A percentile compares a stretch with the other conserved stretches of the same genome.
Conservation (phyloP, 2,888 invertebrate genomes). For the Drosophila parthenogenetica region DNA sequence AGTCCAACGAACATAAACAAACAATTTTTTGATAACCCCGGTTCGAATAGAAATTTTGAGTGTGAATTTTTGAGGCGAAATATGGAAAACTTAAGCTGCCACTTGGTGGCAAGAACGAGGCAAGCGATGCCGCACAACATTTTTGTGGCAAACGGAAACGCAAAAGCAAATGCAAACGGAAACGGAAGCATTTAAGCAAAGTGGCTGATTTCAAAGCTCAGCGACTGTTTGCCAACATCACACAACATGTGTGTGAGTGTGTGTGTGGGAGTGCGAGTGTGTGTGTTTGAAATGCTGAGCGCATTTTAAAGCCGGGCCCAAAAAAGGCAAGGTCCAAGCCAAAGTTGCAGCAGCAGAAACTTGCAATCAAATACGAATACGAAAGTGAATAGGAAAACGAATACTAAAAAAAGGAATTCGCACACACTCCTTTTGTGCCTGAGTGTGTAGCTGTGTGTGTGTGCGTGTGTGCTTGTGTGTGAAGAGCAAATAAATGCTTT, state of each 20-base stretch:
- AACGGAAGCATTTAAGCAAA: conserved; percentile 68
- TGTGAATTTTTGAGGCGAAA: conserved; percentile 30
- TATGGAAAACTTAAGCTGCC: conserved; percentile 48
- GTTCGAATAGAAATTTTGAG: conserved; percentile 3
- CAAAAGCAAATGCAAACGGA: conserved; percentile 56
- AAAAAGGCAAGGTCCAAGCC: conserved; percentile 21
- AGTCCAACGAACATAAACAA: conserved; percentile 39
- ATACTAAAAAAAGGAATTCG: conserved; percentile 21
- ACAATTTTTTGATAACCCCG: conserved; percentile 24
- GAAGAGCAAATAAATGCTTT: conserved; percentile 77
- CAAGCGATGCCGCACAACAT: conserved; percentile 34
- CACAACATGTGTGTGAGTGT: conserved; percentile 32
- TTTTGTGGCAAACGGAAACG: conserved; percentile 60
- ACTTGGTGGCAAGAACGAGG: conserved; percentile 47
- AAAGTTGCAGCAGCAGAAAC: conserved; percentile 36
- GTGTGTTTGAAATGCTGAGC: conserved; percentile 29
- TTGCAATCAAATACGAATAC: conserved; percentile 55
- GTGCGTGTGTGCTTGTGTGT: conserved; percentile 40
- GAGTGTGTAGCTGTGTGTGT: conserved; percentile 16
- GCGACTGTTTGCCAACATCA: conserved; percentile 36
- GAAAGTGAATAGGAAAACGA: conserved; percentile 20
- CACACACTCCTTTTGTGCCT: conserved; percentile 40
- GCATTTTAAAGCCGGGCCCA: conserved; percentile 36
- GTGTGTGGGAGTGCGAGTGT: conserved; percentile 22
- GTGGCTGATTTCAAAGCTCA: conserved; percentile 47